A percentile compares a stretch with the other conserved stretches of the same genome.
Evolutionary conservation across 2,113 vertebrate species (phyloP).

Genomic region (Nannobrachium achirus): DNA sequence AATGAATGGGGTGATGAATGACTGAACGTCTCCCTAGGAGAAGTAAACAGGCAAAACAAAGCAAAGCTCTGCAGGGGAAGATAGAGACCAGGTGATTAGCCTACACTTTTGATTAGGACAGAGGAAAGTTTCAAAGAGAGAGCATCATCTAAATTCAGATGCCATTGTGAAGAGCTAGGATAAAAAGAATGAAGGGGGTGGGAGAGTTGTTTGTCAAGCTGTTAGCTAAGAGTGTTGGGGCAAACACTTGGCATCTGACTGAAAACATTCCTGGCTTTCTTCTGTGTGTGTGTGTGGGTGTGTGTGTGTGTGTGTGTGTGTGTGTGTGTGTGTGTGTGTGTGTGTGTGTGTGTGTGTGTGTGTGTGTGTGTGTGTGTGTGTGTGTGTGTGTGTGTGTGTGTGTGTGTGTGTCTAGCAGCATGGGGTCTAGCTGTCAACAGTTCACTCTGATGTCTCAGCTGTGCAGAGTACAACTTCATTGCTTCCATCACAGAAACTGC

Average conservation of each 20-base stretch:
- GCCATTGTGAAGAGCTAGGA: conserved; percentile 28
- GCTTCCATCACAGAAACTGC: conserved; percentile 33
- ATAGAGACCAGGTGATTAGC: conserved; percentile 16
- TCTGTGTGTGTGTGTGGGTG: conserved; percentile 21
- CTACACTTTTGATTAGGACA: conserved; percentile 42
- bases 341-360: conserved; percentile 17
- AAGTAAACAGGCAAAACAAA: conserved; percentile 47
- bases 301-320: not conserved
- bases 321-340: conserved; percentile 1
- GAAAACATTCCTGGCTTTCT: conserved; percentile 69
- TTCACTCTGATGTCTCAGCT: conserved; percentile 62
- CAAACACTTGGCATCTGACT: conserved; percentile 55
- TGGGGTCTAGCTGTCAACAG: conserved; percentile 63
- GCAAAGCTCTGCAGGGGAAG: conserved; percentile 16
- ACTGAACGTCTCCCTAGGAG: conserved; percentile 32
- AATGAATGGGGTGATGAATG: conserved; percentile 57
- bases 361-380: conserved; percentile 5
- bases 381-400: conserved; percentile 18
- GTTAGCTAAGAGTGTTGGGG: conserved; percentile 53
- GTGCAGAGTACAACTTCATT: conserved; percentile 56
- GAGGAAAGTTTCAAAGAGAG: conserved; percentile 19
- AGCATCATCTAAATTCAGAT: conserved; percentile 45
- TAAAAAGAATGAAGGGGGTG: conserved; percentile 25
- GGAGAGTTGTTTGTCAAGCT: conserved; percentile 63
- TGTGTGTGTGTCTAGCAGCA: conserved; percentile 43